Evolutionary conservation across 1,140 invertebrate species (phyloP), one percentile per base, ranked within the genome.

Genomic region (Heliconius hermathena): DNA sequence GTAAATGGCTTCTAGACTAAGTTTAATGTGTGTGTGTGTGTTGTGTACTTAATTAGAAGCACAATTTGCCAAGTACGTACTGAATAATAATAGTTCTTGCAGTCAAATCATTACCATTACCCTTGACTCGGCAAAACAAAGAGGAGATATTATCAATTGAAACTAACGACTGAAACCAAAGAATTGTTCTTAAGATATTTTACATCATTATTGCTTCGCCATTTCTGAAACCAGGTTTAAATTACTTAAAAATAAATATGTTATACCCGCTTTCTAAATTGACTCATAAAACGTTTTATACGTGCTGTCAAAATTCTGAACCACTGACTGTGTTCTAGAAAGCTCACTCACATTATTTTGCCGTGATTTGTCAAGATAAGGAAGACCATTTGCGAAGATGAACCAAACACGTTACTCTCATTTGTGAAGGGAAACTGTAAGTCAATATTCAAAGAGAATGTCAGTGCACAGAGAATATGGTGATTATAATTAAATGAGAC

Each of bases 271-370:
- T 84, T 84, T 84, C 82, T 81, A 80, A 81, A 74, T 81, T 84
- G 82, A 84, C 73, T 84, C 78, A 84, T 77, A 75, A 80, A 74
- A 76, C 71, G 77, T 79, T 74, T 81, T 81, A 81, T 79, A 72
- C 66, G 72, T 38, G 76, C 74, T 74, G 78, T 81, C 77, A 79
- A 82, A 78, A 79, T 81, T 79, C 71, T 41, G 74, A 79, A 79
- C 73, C 79, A 80, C 66, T 78, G 76, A 81, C 60, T 76, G 74
- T 71, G 36, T 72, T 78, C 73, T 77, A 71, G 76, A 78, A 81
- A 71, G 73, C 70, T 72, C 41, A 70, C 18, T 70, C 71, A 26
- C 38, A 74, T 79, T 20, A 38, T 1, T 22, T 72, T n/a, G 20
- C 71, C 26, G 3, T 66, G 26, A 22, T 29, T 5, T 66, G 11